Evolutionary conservation across 2,113 vertebrate genomes (phyloP).

Genomic region (Scolopax mira): DNA sequence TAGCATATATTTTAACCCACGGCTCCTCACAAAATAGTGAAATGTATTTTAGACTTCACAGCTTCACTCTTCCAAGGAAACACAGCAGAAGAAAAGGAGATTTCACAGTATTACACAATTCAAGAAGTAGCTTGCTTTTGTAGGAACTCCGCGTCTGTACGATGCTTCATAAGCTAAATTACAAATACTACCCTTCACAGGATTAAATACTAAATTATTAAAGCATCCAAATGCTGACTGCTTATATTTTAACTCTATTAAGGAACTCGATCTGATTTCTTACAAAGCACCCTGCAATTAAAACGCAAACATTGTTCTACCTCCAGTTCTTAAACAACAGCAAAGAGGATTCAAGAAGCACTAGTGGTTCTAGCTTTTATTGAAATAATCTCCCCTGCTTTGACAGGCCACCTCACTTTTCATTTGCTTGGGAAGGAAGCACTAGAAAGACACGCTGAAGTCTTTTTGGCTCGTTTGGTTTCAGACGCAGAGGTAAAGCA

Average conservation of each 20-base stretch:
- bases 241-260: neutral
- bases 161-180: neutral
- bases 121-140: neutral
- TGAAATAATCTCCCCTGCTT: neutral
- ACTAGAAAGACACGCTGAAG: neutral
- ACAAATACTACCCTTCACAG: neutral
- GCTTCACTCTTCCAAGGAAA: neutral
- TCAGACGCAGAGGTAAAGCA: neutral
- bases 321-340: neutral
- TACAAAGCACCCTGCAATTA: neutral
- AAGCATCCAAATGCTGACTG: neutral
- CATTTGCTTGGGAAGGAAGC: neutral
- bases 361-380: neutral
- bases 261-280: neutral
- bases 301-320: neutral
- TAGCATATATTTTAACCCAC: neutral
- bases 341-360: neutral
- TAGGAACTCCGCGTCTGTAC: neutral
- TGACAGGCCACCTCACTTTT: neutral
- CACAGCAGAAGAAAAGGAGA: neutral
- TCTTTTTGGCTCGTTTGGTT: neutral
- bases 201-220: neutral
- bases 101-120: neutral
- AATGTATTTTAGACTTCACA: neutral
- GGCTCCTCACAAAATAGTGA: neutral